A percentile compares a stretch with the other conserved stretches of the same genome.
Evolutionary conservation across 2,113 vertebrate species (phyloP).

Genomic region (Cololabis saira): DNA sequence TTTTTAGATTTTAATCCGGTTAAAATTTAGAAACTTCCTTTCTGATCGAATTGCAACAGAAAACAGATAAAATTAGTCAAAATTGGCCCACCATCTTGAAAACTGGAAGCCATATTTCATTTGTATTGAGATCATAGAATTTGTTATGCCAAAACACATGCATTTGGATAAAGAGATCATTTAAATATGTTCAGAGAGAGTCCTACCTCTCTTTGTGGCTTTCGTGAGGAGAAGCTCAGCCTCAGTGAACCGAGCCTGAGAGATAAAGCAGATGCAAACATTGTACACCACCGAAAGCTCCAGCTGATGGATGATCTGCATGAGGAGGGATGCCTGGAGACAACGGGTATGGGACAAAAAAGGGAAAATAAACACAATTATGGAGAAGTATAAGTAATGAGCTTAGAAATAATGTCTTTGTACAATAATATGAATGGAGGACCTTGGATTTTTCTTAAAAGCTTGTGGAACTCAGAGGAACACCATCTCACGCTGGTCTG

Average conservation of each 20-base stretch:
- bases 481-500: constrained; percentile 47
- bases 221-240: constrained; percentile 60
- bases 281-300: constrained; percentile 80
- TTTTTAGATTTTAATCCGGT: no score
- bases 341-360: neutral
- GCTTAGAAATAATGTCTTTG: neutral
- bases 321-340: constrained; percentile 73
- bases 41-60: no score
- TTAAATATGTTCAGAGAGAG: neutral
- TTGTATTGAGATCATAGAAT: no score
- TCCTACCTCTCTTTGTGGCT: constrained; percentile 71
- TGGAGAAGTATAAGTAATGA: neutral
- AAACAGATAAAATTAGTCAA: no score
- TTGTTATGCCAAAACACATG: no score
- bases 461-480: constrained; percentile 71
- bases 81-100: no score
- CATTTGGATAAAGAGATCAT: no score
- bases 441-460: constrained; percentile 82
- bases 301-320: constrained; percentile 53
- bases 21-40: no score
- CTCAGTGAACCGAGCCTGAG: constrained; percentile 58
- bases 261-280: constrained; percentile 60
- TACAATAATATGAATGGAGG: neutral
- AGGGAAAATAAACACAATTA: neutral
- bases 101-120: no score